These are phyloP conservation scores for Microtus pennsylvanicus DNA, from an alignment of 2,113 vertebrate genomes.

Conservation along the genomic window DNA sequence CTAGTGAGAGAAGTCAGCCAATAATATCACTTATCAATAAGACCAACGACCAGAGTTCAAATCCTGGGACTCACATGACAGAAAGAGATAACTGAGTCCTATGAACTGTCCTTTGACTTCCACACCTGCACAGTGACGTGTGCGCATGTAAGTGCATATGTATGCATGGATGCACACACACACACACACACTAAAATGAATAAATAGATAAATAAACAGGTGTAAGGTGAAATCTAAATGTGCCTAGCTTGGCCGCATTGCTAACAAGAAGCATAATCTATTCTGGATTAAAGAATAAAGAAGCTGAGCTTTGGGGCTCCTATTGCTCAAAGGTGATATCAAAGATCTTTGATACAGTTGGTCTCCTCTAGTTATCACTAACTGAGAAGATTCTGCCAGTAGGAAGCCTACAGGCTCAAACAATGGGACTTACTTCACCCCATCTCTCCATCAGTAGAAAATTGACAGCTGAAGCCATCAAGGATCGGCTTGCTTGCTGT, in stretches of 20 bases:
- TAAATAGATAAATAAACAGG: too few species aligned
- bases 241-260: background rate
- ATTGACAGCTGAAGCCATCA: background rate
- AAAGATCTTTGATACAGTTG: background rate
- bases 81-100: background rate
- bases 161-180: background rate
- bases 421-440: background rate
- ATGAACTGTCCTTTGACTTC: background rate
- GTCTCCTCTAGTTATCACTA: background rate
- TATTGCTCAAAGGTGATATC: background rate
- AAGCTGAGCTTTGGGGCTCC: background rate
- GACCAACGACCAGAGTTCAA: background rate
- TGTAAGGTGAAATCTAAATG: background rate
- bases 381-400: background rate
- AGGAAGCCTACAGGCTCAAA: background rate
- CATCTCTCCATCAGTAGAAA: background rate
- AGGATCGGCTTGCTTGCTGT: background rate
- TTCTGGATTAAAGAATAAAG: background rate
- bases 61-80: background rate
- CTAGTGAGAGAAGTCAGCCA: background rate
- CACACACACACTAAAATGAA: background rate
- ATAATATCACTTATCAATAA: background rate
- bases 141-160: rapidly evolving
- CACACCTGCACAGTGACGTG: background rate
- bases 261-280: background rate